A percentile compares a stretch with the other conserved stretches of the same genome.
These are phyloP conservation scores for Syngnathus rostellatus DNA, from an alignment of 2,797 vertebrate species.

Conservation along the genomic window DNA sequence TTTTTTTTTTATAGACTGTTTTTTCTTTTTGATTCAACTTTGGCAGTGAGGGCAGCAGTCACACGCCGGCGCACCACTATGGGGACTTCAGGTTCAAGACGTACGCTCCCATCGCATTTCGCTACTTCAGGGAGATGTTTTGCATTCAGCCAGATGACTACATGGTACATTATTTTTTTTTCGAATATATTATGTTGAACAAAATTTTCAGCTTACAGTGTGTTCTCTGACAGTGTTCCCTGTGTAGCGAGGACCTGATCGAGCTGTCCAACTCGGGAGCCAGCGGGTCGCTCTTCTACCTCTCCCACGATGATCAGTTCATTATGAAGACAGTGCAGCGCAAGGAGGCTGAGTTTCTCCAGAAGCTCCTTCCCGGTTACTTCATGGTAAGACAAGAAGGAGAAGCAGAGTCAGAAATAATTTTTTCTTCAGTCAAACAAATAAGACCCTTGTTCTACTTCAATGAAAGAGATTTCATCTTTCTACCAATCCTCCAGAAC, in stretches of 20 bases:
- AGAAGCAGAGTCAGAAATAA: neutral
- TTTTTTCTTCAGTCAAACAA: neutral
- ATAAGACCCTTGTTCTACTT: no score
- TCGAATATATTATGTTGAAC: no score
- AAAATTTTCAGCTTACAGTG: neutral
- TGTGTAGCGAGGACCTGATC: slow-evolving; percentile 84
- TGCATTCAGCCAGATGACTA: slow-evolving; percentile 93
- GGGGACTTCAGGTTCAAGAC: slow-evolving; percentile 95
- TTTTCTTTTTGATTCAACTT: slow-evolving; percentile 5
- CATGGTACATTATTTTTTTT: slow-evolving; percentile 65
- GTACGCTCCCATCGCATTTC: slow-evolving; percentile 91
- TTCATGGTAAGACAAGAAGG: slow-evolving; percentile 80
- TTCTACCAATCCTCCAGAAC: slow-evolving; percentile 63
- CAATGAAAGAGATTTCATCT: neutral
- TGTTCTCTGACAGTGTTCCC: slow-evolving; percentile 75
- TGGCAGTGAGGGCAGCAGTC: slow-evolving; percentile 86
- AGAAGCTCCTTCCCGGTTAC: slow-evolving; percentile 94
- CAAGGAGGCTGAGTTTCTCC: slow-evolving; percentile 95
- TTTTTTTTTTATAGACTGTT: no score
- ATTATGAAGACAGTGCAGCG: slow-evolving; percentile 96
- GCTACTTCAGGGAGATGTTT: slow-evolving; percentile 94
- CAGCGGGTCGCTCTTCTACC: slow-evolving; percentile 92
- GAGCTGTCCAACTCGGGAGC: slow-evolving; percentile 90
- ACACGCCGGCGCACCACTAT: slow-evolving; percentile 92
- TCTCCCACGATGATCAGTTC: slow-evolving; percentile 91